A percentile compares a stretch with the other conserved stretches of the same genome.
Evolutionary conservation across 2,113 vertebrate species (phyloP).

Genomic region (Stegastes partitus): DNA sequence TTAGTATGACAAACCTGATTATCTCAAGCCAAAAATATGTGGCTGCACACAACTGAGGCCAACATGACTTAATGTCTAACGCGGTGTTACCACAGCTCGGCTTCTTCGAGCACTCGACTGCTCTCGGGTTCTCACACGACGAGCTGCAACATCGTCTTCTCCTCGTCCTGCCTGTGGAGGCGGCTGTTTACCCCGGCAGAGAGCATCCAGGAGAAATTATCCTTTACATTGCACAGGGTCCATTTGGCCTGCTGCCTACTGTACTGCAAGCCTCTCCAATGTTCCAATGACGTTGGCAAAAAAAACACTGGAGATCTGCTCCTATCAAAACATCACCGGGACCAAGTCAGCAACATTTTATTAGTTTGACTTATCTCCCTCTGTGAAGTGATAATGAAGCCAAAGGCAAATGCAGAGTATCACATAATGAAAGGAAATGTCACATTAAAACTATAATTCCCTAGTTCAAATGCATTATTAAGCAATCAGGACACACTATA

Average conservation of each 20-base stretch:
- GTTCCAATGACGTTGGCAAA: slow-evolving; percentile 79
- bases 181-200: slow-evolving; percentile 57
- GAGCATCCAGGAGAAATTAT: slow-evolving; percentile 61
- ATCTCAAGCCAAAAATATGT: slow-evolving; percentile 50
- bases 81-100: slow-evolving; percentile 30
- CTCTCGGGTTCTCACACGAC: slow-evolving; percentile 35
- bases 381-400: slow-evolving; percentile 60
- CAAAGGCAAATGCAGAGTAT: slow-evolving; percentile 49
- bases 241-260: slow-evolving; percentile 81
- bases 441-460: slow-evolving; percentile 32
- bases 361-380: slow-evolving; percentile 55
- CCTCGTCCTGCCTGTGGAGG: slow-evolving; percentile 37
- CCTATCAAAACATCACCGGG: slow-evolving; percentile 59
- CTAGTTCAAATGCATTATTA: slow-evolving; percentile 50
- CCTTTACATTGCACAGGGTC: slow-evolving; percentile 67
- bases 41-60: slow-evolving; percentile 38
- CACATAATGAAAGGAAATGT: slow-evolving; percentile 40
- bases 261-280: slow-evolving; percentile 61
- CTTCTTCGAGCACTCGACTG: slow-evolving; percentile 36
- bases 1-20: slow-evolving; percentile 62
- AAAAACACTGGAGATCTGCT: slow-evolving; percentile 56
- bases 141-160: slow-evolving; percentile 29
- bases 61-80: slow-evolving; percentile 33
- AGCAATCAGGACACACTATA: slow-evolving; percentile 26
- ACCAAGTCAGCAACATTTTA: slow-evolving; percentile 74